phyloP scores from a whole-genome alignment of 1,140 invertebrate species.

The Meloidogyne exigua region DNA sequence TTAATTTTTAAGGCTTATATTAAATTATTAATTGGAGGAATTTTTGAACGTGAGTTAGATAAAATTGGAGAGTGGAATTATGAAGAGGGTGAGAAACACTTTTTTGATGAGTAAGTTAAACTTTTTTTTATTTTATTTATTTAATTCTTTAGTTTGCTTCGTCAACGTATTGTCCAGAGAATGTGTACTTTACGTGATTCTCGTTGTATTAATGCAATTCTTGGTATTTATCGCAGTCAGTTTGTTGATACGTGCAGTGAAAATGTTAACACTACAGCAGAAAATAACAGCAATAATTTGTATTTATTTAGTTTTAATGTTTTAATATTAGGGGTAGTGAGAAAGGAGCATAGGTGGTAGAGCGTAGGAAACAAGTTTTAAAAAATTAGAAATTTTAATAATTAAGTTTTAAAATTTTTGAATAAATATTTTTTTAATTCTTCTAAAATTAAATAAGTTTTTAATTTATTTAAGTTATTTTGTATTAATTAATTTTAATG shows the following conservation, averaged over 20 bases:
- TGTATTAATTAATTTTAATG: not conserved
- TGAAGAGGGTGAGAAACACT: conserved; percentile 35
- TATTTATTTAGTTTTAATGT: too few species aligned
- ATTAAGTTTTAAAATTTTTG: too few species aligned
- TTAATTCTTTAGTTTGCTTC: conserved; percentile 37
- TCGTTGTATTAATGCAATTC: conserved; percentile 44
- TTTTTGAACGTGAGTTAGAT: conserved; percentile 30
- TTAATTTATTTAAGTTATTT: too few species aligned
- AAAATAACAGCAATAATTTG: conserved; percentile 36
- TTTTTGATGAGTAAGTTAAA: conserved; percentile 51
- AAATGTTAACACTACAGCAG: conserved; percentile 21
- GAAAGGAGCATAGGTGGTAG: not conserved
- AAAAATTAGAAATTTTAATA: too few species aligned
- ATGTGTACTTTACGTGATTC: conserved; percentile 44
- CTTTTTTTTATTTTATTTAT: not conserved
- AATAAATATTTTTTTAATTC: too few species aligned
- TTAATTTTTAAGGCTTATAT: conserved; percentile 41
- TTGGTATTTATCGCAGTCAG: conserved; percentile 36
- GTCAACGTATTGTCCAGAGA: conserved; percentile 38
- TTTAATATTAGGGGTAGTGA: too few species aligned
- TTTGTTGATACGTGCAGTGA: conserved; percentile 49
- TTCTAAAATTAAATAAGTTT: not conserved
- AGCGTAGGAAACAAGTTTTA: not conserved
- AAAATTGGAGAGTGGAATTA: conserved; percentile 21
- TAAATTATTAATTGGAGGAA: conserved; percentile 26